Base-by-base conservation (phyloP, 2,797 vertebrate genomes). In the Girardinus metallicus region DNA sequence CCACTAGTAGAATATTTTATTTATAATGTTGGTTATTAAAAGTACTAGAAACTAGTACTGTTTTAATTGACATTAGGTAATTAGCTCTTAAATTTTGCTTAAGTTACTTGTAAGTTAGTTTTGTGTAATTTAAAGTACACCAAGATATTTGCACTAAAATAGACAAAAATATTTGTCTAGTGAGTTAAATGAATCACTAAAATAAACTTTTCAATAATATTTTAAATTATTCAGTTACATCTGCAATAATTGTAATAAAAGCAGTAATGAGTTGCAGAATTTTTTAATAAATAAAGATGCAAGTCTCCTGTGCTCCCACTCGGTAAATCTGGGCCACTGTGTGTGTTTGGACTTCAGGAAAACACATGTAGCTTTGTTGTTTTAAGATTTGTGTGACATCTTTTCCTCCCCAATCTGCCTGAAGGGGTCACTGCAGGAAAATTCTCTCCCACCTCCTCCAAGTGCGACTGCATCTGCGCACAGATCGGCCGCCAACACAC, bases 331-430 rank as follows among this genome's bases (percentile, higher is more conserved):
- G 73, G 49, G 73, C 2, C 49, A n/a, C 10, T 43, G 53, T 77
- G 66, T 75, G 70, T 82, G 83, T 6, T 70, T 73, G 44, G 77
- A 88, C 90, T 90, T 86, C 88, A 90, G 49, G 76, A 73, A 78
- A 91, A 81, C 77, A 18, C 84, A 80, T 78, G 76, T 72, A 70
- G 74, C 76, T 81, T 74, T 83, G 84, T 88, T 89, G 86, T 91
- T 84, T 86, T 31, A 4, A 82, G 86, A 81, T 89, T 85, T 73
- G 84, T 79, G 77, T 85, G 91, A 89, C 87, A 93, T 91, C 53
- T 87, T 93, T 92, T 89, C 75, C 77, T 81, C 81, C 44, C 81
- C 66, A 83, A 74, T 83, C 49, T 75, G 84, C 82, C 88, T 82
- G 47, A 80, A 85, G 82, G 80, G 86, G 86, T 82, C 57, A 79